A percentile compares a stretch with the other conserved stretches of the same genome.
These are phyloP conservation scores for Spodoptera exigua DNA, from an alignment of 2,888 invertebrate genomes.

Conservation along the genomic window DNA sequence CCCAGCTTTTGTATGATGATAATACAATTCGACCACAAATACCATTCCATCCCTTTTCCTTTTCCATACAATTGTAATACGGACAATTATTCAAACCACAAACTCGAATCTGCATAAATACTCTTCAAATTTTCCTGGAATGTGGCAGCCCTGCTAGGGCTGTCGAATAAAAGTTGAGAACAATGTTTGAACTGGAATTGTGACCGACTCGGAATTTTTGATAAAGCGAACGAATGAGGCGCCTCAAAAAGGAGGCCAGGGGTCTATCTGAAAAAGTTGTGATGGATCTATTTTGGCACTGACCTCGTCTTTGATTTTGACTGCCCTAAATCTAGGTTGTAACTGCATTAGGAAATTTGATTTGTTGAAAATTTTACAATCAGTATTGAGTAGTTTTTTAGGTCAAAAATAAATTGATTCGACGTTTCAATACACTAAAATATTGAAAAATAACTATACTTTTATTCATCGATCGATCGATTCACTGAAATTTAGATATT, in stretches of 20 bases:
- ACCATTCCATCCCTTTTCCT: conserved; percentile 13
- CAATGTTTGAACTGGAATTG: conserved; percentile 37
- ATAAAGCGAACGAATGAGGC: conserved; percentile 32
- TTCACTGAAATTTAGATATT: too few relatives aligned
- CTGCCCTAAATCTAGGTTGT: background rate
- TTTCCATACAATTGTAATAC: conserved; percentile 33
- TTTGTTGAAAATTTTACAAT: background rate
- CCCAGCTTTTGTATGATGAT: too few relatives aligned
- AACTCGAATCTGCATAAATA: conserved; percentile 48
- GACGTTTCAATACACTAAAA: too few relatives aligned
- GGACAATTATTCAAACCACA: conserved; percentile 48
- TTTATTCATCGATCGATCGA: too few relatives aligned
- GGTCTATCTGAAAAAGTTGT: conserved; percentile 3
- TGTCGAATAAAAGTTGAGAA: conserved; percentile 39
- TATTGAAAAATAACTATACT: too few relatives aligned
- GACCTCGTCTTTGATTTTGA: background rate
- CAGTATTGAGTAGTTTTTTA: background rate
- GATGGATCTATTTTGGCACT: conserved; percentile 6
- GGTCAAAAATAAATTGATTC: too few relatives aligned
- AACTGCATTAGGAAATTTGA: conserved; percentile 1
- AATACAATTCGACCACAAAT: conserved; percentile 20
- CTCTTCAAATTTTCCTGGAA: conserved; percentile 32
- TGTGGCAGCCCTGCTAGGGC: conserved; percentile 31
- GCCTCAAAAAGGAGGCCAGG: background rate
- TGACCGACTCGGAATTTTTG: conserved; percentile 44